A percentile compares a stretch with the other conserved stretches of the same genome.
phyloP scores from a whole-genome alignment of 2,888 invertebrate species.

The Cantharis flavilabris region DNA sequence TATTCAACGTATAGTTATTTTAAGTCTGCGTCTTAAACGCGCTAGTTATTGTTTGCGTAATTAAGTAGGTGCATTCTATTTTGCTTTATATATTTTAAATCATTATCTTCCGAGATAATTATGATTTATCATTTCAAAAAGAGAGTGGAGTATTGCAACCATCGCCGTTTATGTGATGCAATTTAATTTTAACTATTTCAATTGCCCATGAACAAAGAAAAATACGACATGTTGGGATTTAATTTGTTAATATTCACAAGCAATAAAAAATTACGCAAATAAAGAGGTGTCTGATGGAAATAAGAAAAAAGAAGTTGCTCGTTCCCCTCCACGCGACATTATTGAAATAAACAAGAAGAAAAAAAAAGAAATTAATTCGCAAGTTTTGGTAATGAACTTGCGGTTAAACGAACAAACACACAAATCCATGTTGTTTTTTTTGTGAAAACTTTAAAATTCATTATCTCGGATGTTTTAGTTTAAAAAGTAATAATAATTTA shows the following conservation, averaged over 20 bases:
- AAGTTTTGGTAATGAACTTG: not conserved
- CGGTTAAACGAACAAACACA: not conserved
- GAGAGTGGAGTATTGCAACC: not conserved
- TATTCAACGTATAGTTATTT: no score
- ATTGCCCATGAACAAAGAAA: not conserved
- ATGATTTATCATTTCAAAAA: not conserved
- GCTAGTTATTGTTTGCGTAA: not conserved
- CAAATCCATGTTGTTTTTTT: not conserved
- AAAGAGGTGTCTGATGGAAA: not conserved
- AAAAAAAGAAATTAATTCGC: not conserved
- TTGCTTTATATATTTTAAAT: not conserved
- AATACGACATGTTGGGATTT: not conserved
- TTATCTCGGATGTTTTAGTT: not conserved
- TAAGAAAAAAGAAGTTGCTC: not conserved
- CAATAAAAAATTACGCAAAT: not conserved
- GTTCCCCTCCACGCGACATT: not conserved
- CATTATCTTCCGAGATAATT: not conserved
- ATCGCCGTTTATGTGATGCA: not conserved
- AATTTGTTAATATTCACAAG: not conserved
- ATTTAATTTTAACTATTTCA: not conserved
- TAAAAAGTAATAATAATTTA: not conserved
- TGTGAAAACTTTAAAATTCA: not conserved
- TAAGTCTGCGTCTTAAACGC: not conserved
- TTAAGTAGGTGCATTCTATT: not conserved
- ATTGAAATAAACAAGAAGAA: not conserved